Percentiles rank a stretch among this genome's conserved stretches.
phyloP scores from a whole-genome alignment of 2,797 vertebrate species.

The Crenichthys baileyi region DNA sequence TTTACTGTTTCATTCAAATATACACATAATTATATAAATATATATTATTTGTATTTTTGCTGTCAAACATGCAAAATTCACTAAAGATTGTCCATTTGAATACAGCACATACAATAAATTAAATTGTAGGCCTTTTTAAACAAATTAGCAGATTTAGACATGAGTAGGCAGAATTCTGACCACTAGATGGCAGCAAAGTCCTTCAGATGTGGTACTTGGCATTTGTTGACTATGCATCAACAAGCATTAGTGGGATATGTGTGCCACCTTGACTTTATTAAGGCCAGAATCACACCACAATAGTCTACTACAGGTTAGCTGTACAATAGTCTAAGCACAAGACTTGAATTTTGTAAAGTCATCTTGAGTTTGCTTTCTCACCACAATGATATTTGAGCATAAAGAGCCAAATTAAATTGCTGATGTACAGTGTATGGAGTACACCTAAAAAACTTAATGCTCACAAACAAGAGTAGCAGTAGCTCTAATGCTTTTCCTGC shows the following conservation, averaged over 20 bases:
- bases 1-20: background rate
- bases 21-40: background rate
- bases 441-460: background rate
- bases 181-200: background rate
- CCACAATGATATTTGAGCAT: too few relatives aligned
- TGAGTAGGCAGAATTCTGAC: background rate
- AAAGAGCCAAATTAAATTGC: too few relatives aligned
- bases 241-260: too few relatives aligned
- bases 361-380: too few relatives aligned
- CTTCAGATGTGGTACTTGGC: background rate
- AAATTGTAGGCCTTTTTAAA: background rate
- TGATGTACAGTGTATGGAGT: too few relatives aligned
- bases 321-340: background rate
- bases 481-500: background rate
- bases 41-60: background rate
- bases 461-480: background rate
- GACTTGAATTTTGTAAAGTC: too few relatives aligned
- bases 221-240: background rate
- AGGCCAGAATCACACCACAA: background rate
- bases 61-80: background rate
- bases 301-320: background rate
- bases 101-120: background rate
- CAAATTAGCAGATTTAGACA: too few relatives aligned
- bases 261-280: background rate
- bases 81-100: background rate